phyloP scores from a whole-genome alignment of 1,140 invertebrate genomes.

The Liolophura sinensis region DNA sequence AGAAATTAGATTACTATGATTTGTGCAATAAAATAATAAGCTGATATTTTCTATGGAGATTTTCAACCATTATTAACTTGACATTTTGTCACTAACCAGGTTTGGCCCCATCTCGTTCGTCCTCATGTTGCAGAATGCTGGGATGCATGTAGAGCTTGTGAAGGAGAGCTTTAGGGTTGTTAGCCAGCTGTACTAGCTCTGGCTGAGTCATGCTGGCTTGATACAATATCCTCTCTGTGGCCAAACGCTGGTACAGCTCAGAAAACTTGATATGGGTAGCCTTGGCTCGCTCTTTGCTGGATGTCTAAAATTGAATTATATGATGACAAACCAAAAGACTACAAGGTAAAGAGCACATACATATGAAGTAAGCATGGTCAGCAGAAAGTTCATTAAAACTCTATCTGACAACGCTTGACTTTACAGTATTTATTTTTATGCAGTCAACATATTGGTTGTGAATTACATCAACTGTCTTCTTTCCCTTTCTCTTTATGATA shows the following conservation, averaged over 20 bases:
- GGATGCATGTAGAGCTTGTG: constrained; percentile 40
- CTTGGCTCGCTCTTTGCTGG: constrained; percentile 36
- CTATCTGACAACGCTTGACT: no score
- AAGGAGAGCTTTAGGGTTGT: constrained; percentile 32
- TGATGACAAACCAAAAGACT: not conserved
- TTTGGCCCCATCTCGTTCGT: constrained; percentile 8
- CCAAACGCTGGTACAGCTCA: constrained; percentile 31
- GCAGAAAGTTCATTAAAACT: no score
- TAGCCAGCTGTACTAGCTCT: constrained; percentile 29
- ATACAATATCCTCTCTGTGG: constrained; percentile 39
- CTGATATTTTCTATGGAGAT: no score
- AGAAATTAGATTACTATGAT: not conserved
- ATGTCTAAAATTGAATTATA: constrained; percentile 14
- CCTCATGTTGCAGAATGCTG: constrained; percentile 25
- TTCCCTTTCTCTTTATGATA: no score
- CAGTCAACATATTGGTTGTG: no score
- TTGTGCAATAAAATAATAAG: not conserved
- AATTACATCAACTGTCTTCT: no score
- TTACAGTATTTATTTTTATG: no score
- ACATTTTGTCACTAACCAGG: constrained; percentile 21
- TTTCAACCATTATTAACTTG: not conserved
- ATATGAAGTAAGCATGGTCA: not conserved
- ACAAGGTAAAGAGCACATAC: not conserved
- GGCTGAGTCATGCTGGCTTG: constrained; percentile 29
- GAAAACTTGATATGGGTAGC: constrained; percentile 35